Evolutionary conservation across 2,888 invertebrate species (phyloP).

Genomic region (Eristalinus aeneus): DNA sequence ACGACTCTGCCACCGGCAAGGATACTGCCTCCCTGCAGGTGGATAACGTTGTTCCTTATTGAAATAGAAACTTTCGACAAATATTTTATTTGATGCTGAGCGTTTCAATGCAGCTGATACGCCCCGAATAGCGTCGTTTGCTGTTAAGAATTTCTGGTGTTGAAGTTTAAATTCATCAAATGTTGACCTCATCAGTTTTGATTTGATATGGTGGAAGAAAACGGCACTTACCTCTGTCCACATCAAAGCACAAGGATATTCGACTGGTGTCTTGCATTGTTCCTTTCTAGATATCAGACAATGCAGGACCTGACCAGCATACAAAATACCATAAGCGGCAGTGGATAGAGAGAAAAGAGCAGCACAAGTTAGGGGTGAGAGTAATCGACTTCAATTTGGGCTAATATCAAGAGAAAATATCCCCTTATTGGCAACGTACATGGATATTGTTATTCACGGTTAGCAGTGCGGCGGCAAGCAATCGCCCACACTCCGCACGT

Average conservation of each 20-base stretch:
- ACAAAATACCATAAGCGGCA: conserved; percentile 19
- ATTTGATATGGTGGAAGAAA: not conserved
- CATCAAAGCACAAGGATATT: not conserved
- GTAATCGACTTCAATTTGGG: conserved; percentile 57
- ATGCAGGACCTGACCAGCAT: conserved; percentile 35
- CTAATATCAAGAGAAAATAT: conserved; percentile 50
- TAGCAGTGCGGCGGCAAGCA: not conserved
- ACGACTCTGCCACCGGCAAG: not conserved
- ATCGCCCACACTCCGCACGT: not conserved
- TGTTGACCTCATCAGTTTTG: not conserved
- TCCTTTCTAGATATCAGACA: conserved; percentile 17
- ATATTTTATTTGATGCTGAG: not conserved
- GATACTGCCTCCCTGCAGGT: not conserved
- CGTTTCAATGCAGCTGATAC: not conserved
- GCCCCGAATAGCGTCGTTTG: not conserved
- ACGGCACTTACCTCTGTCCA: not conserved
- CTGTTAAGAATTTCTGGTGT: not conserved
- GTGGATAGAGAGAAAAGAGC: not conserved
- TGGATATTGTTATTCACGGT: conserved; percentile 37
- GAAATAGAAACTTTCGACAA: conserved; percentile 21
- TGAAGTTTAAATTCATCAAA: not conserved
- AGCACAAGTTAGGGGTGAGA: not conserved
- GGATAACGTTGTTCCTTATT: conserved; percentile 5
- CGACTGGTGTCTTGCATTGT: not conserved
- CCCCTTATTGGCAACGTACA: conserved; percentile 51